phyloP scores from a whole-genome alignment of 2,888 invertebrate species.

The Acronicta leporina region DNA sequence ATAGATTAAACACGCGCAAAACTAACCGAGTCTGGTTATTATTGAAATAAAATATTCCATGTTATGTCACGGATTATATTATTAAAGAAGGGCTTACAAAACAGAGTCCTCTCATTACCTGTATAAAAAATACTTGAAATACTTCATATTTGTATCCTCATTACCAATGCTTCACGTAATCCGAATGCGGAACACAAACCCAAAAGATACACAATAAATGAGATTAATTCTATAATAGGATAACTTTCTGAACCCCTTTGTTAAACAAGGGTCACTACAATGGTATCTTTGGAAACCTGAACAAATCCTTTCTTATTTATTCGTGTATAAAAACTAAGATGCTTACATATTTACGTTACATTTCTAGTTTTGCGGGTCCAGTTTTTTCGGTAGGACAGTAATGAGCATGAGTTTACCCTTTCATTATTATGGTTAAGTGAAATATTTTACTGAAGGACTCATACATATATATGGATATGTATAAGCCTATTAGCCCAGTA shows the following conservation, averaged over 20 bases:
- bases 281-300: slow-evolving; percentile 37
- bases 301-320: slow-evolving; percentile 52
- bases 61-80: too few species aligned
- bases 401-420: slow-evolving; percentile 24
- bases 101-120: background rate
- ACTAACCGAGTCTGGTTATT: too few species aligned
- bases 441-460: slow-evolving; percentile 15
- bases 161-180: slow-evolving; percentile 32
- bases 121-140: slow-evolving; percentile 6
- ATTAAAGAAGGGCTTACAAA: background rate
- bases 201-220: slow-evolving; percentile 34
- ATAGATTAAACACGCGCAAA: too few species aligned
- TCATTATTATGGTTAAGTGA: slow-evolving; percentile 27
- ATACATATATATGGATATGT: background rate
- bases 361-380: slow-evolving; percentile 50
- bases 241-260: slow-evolving; percentile 47
- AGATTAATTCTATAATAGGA: slow-evolving; percentile 47
- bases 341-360: slow-evolving; percentile 33
- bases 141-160: slow-evolving; percentile 9
- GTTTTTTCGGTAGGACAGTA: slow-evolving; percentile 40
- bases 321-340: slow-evolving; percentile 47
- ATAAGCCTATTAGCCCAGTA: too few species aligned
- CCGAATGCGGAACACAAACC: slow-evolving; percentile 35
- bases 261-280: slow-evolving; percentile 34
- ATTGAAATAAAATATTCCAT: too few species aligned